These are phyloP conservation scores for Dryobota labecula DNA, from an alignment of 2,888 invertebrate species.

Conservation along the genomic window DNA sequence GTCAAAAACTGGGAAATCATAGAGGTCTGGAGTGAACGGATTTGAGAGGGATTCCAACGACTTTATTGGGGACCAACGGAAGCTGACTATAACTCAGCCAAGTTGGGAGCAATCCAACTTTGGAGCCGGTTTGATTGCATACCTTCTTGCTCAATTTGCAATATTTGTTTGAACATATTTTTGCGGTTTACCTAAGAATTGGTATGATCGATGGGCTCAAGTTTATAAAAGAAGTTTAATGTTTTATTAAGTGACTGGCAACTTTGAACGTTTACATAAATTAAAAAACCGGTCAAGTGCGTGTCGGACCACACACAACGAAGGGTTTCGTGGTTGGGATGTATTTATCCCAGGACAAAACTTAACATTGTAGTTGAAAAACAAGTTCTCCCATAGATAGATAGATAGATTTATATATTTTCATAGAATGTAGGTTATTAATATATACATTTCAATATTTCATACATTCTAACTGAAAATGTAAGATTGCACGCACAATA, in stretches of 20 bases:
- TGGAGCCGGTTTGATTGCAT: constrained; percentile 73
- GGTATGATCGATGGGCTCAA: constrained; percentile 34
- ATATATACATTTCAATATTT: too few species aligned
- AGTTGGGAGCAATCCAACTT: constrained; percentile 77
- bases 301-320: too few species aligned
- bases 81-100: constrained; percentile 72
- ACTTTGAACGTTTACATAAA: constrained; percentile 3
- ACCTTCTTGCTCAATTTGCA: constrained; percentile 67
- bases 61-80: constrained; percentile 71
- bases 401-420: too few species aligned
- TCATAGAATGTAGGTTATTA: too few species aligned
- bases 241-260: constrained; percentile 10
- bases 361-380: too few species aligned
- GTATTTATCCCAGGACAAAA: too few species aligned
- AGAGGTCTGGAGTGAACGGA: constrained; percentile 69
- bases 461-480: too few species aligned
- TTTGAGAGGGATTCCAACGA: constrained; percentile 75
- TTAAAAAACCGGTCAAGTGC: too few species aligned
- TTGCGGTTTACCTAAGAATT: constrained; percentile 38
- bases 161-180: constrained; percentile 60
- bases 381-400: too few species aligned
- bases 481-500: too few species aligned
- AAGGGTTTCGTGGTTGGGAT: too few species aligned
- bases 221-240: constrained; percentile 2
- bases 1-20: constrained; percentile 73